phyloP scores from a whole-genome alignment of 2,797 vertebrate genomes.

The Anas bernieri region DNA sequence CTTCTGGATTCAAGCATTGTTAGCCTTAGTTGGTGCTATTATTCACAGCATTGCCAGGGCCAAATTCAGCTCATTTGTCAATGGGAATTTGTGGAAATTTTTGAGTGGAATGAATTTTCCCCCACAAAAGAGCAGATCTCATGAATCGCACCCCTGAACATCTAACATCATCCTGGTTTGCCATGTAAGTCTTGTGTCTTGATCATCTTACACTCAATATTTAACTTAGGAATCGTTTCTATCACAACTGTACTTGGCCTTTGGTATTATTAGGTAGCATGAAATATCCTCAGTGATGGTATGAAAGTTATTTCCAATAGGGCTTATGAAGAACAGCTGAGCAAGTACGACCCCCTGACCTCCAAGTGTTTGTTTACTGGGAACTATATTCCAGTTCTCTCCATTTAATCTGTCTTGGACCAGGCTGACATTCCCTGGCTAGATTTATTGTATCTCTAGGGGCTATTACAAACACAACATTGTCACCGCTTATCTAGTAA shows the following conservation, averaged over 20 bases:
- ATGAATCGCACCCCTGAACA: not conserved
- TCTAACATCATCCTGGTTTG: not conserved
- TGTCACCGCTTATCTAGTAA: conserved; percentile 63
- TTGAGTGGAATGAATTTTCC: not conserved
- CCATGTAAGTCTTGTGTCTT: conserved; percentile 29
- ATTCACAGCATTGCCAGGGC: not conserved
- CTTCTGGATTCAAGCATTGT: not conserved
- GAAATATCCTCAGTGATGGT: conserved; percentile 48
- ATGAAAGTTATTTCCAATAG: conserved; percentile 70
- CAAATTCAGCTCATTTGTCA: conserved; percentile 1
- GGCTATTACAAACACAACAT: conserved; percentile 40
- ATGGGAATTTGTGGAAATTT: not conserved
- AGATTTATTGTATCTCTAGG: conserved; percentile 52
- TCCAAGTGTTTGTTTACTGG: conserved; percentile 70
- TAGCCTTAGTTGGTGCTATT: conserved; percentile 18
- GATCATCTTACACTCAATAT: conserved; percentile 9
- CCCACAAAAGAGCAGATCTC: not conserved
- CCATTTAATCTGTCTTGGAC: conserved; percentile 63
- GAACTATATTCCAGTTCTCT: conserved; percentile 67
- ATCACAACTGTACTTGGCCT: not conserved
- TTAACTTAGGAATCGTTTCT: conserved; percentile 30
- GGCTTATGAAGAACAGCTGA: conserved; percentile 69
- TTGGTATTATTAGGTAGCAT: conserved; percentile 46
- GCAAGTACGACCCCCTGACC: conserved; percentile 52
- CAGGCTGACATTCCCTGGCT: conserved; percentile 43